Base-by-base conservation (phyloP, 1,140 invertebrate species). In the Conus ventricosus region DNA sequence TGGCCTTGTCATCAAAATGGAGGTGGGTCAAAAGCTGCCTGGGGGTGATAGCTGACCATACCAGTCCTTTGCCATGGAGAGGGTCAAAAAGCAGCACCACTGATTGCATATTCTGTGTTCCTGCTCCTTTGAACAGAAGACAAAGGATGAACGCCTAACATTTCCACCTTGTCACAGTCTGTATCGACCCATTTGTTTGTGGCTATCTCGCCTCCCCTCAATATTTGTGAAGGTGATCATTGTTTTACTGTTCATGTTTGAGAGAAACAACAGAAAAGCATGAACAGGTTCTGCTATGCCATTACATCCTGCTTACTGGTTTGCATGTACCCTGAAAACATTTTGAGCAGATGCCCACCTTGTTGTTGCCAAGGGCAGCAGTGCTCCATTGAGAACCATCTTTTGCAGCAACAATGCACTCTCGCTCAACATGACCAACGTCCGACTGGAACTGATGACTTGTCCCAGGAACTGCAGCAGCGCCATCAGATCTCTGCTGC, bases 251-350 rank as follows among this genome's bases (percentile, higher is more conserved):
- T 27, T 25, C 51, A 7, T 51, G 27, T 39, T 51, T 80, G 78
- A 80, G 13, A 80, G 7, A 51, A 80, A 80, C 23, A 80, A 51
- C 78, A 27, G 6, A 80, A 80, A 80, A 39, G 78, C 27, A 53
- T 80, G 13, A 83, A 75, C 76, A 82, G 80, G 84, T 25, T 25
- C 5, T n/a, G 91, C 75, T 55, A 57, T 25, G 53, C 39, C n/a
- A 89, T 88, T 88, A 86, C 88, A 57, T 90, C 86, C 89, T 86
- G 92, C n/a, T 17, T 10, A 23, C n/a, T 71, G 67, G 17, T 17
- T 71, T 71, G 67, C 17, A 23, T 7, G 67, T 23, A 23, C 17
- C 20, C n/a, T 71, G n/a, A 71, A 80, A 25, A 80, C 78, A 80
- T 80, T 80, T 17, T 80, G n/a, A 27, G 25, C 17, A 15, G 78